These are phyloP conservation scores for Actinemys pallida DNA, from an alignment of 2,113 vertebrate species.

Conservation along the genomic window DNA sequence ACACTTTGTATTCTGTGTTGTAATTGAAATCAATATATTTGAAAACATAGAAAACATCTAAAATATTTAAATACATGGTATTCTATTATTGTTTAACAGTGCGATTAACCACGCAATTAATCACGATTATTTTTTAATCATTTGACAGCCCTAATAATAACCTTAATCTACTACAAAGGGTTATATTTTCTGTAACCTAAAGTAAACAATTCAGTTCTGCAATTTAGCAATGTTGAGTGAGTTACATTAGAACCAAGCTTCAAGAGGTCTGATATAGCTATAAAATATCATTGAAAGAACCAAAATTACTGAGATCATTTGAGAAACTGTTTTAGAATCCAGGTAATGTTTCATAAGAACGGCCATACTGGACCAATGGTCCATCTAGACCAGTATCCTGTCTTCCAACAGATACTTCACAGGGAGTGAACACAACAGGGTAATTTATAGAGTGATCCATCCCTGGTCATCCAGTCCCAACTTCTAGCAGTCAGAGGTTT, in stretches of 20 bases:
- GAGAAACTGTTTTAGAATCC: neutral
- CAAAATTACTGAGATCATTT: neutral
- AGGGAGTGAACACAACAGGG: neutral
- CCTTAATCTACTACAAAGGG: constrained; percentile 10
- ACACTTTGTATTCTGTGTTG: too few relatives aligned
- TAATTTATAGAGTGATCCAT: neutral
- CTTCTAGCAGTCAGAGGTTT: neutral
- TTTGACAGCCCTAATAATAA: neutral
- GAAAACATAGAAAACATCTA: too few relatives aligned
- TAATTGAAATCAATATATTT: too few relatives aligned
- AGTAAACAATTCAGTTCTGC: constrained; percentile 9
- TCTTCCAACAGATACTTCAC: neutral
- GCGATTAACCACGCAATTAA: too few relatives aligned
- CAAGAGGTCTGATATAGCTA: accelerated
- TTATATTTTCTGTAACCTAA: constrained; percentile 26
- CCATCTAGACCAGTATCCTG: neutral
- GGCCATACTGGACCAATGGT: neutral
- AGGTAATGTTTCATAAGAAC: neutral
- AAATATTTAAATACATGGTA: too few relatives aligned
- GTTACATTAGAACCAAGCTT: neutral
- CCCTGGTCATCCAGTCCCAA: neutral
- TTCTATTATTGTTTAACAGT: too few relatives aligned
- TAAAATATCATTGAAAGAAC: neutral
- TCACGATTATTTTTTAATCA: too few relatives aligned
- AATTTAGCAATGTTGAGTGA: neutral